Conservation (phyloP, 2,113 vertebrate genomes). For the Puma concolor region DNA sequence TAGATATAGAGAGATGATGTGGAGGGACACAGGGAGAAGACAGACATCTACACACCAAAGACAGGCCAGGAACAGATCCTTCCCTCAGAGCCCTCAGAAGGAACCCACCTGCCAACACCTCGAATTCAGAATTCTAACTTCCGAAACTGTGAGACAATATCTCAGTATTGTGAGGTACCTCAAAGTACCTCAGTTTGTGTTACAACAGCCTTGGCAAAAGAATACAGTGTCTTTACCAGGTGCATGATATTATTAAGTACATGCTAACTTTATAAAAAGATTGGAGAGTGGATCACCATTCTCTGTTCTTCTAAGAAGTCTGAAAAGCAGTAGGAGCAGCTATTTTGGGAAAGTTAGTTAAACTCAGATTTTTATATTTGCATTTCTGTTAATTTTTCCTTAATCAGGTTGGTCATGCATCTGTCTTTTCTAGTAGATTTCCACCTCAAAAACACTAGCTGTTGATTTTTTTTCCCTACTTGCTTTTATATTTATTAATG, state of each 20-base stretch:
- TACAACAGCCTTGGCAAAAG: not conserved
- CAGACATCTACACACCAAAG: not conserved
- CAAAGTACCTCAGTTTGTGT: not conserved
- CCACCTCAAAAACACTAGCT: not conserved
- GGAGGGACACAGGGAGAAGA: not conserved
- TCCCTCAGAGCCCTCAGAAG: not conserved
- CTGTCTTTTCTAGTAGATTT: not conserved
- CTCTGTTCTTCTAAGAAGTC: not conserved
- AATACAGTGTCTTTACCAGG: not conserved
- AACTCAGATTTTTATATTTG: not conserved
- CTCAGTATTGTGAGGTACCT: no score
- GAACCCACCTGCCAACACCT: not conserved
- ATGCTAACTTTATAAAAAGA: not conserved
- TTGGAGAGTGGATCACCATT: not conserved
- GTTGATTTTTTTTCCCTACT: not conserved
- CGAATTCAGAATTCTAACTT: not conserved
- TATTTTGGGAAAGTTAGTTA: not conserved
- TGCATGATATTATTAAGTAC: not conserved
- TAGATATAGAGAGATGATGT: not conserved
- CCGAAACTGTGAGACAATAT: not conserved
- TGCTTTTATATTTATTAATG: constrained; percentile 48
- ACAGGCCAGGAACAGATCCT: not conserved
- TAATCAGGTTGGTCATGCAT: not conserved
- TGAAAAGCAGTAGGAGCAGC: not conserved
- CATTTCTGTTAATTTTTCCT: not conserved